phyloP scores from a whole-genome alignment of 2,888 invertebrate species.

The Eretmocerus hayati region DNA sequence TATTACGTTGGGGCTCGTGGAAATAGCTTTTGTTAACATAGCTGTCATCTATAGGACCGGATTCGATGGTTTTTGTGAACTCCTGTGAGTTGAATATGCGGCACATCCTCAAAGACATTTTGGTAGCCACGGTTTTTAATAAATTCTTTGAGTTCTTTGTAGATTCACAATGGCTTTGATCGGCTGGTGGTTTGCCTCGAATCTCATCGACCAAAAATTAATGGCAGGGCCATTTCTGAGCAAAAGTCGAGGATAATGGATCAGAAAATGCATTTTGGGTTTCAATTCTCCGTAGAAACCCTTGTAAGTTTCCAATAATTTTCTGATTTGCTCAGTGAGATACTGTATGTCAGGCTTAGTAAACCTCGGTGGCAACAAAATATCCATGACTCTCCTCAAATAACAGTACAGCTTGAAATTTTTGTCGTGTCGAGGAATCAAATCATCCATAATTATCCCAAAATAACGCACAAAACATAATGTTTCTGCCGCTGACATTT shows the following conservation, averaged over 20 bases:
- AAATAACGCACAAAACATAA: conserved; percentile 12
- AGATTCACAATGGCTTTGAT: neutral
- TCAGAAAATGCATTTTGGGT: conserved; percentile 2
- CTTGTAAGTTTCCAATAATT: conserved; percentile 1
- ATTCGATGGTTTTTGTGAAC: neutral
- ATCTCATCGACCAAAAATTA: conserved; percentile 10
- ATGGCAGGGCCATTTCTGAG: conserved; percentile 6
- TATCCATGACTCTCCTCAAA: conserved; percentile 9
- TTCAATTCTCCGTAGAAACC: conserved; percentile 3
- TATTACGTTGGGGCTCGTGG: neutral
- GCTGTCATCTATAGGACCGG: neutral
- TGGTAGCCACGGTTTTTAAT: neutral
- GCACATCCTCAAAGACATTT: neutral
- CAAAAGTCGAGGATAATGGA: conserved; percentile 11
- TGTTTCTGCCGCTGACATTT: conserved; percentile 7
- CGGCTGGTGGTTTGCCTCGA: conserved; percentile 5
- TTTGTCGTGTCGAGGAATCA: conserved; percentile 6
- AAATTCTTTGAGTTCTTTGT: conserved; percentile 1
- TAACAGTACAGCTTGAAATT: conserved; percentile 8
- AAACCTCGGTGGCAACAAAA: conserved; percentile 9
- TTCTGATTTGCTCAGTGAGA: neutral
- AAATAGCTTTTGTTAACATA: neutral
- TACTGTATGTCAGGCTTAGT: neutral
- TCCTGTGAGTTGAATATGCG: neutral
- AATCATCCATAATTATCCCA: conserved; percentile 8